Base-by-base conservation (phyloP, 2,113 vertebrate genomes). In the Prochilodus magdalenae region DNA sequence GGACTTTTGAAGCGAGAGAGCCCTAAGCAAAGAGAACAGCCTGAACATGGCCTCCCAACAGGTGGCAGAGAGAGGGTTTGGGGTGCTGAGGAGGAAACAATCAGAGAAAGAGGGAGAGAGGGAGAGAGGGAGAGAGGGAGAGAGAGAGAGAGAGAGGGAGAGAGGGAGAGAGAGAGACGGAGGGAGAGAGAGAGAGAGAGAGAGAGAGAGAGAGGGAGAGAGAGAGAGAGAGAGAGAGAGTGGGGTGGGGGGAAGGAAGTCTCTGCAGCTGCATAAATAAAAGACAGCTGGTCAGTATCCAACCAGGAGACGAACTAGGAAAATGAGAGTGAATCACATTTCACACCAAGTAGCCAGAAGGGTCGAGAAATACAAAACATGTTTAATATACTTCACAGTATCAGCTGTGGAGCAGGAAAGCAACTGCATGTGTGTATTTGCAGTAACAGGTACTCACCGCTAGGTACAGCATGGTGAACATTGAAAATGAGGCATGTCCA, bases 401-500 rank as follows among this genome's bases (percentile, higher is more conserved):
- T 13, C 60, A 74, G 59, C 44, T 72, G 49, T 65, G 60, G 60
- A 62, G 73, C 33, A 78, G 67, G 0, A 78, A 22, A 89, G 84
- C 57, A 86, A 57, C 53, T 84, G 59, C 55, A 47, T 53, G 63
- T 29, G 44, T 24, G 40, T 14, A 16, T 55, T 4, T 29, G 12
- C 33, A 57, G 16, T 47, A 49, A 86, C 30, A 30, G 71, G 71
- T 90, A 98, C 98, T 99, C 93, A 99, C 98, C 93, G 96, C 96
- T 92, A 99, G 93, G 88, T 99, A 99, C 83, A 99, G 95, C 98
- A 99, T 99, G 80, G 97, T 96, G 85, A 94, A 99, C 94, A 99
- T 96, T 40, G 98, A 99, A 92, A 99, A 99, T 67, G 98, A 99
- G 2, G 98, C 98, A 0, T 99, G 98, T 89, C 98, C 98, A 0